phyloP scores from a whole-genome alignment of 30 jellyfish, hydroid and myxozoan genomes.

The Cassiopea andromeda region DNA sequence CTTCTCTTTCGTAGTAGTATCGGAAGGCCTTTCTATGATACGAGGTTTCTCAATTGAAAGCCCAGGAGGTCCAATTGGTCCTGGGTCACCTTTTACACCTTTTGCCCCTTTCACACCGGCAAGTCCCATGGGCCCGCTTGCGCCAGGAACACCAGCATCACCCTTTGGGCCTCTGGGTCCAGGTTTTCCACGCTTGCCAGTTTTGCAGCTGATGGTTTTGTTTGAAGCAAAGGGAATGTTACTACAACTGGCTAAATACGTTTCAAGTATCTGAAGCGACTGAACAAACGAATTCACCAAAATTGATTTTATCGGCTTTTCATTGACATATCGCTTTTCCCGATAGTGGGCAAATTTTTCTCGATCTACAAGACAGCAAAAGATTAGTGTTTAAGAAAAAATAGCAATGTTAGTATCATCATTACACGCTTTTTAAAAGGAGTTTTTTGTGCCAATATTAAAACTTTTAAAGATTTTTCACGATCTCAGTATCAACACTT shows the following conservation, averaged over 20 bases:
- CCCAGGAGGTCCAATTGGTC: conserved; percentile 32
- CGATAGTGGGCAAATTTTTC: neutral
- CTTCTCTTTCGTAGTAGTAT: neutral
- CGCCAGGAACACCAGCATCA: conserved; percentile 12
- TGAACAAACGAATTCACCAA: neutral
- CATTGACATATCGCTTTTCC: neutral
- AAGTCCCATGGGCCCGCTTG: neutral
- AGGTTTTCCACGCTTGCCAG: conserved; percentile 18
- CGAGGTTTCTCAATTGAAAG: conserved; percentile 27
- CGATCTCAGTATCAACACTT: too few relatives aligned
- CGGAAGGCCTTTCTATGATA: conserved; percentile 1
- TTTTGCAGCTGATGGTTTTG: neutral
- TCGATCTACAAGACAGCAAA: neutral
- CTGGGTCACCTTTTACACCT: conserved; percentile 23
- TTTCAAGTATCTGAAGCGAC: neutral
- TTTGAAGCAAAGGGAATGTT: neutral
- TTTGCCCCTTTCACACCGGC: conserved; percentile 11
- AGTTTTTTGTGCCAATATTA: too few relatives aligned
- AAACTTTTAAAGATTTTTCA: too few relatives aligned
- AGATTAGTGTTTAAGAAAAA: neutral
- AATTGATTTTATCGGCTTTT: neutral
- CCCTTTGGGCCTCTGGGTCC: conserved; percentile 46
- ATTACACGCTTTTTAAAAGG: too few relatives aligned
- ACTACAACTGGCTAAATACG: neutral
- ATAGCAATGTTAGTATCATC: too few relatives aligned